These are phyloP conservation scores for Metallyticus violacea DNA, from an alignment of 2,888 invertebrate genomes.

Conservation along the genomic window DNA sequence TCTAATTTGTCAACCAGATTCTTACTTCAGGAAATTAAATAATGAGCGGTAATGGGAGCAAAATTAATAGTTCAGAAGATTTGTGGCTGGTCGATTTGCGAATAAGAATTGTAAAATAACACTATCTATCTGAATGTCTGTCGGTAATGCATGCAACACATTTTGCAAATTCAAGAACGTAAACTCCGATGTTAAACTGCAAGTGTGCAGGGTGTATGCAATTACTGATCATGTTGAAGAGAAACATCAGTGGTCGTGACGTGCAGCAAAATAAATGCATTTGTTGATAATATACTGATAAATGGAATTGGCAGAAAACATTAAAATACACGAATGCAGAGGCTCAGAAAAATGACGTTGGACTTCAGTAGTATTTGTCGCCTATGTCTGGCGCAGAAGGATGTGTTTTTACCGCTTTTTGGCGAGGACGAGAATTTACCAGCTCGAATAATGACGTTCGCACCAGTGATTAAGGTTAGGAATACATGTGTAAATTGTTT, in stretches of 20 bases:
- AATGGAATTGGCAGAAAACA: neutral
- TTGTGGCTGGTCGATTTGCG: too few species aligned
- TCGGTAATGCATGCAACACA: too few species aligned
- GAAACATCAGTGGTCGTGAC: neutral
- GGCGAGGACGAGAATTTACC: slow-evolving; percentile 12
- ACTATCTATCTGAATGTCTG: too few species aligned
- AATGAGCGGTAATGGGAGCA: too few species aligned
- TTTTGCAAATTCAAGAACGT: too few species aligned
- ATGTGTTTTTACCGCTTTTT: slow-evolving; percentile 15
- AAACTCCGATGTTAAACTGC: too few species aligned
- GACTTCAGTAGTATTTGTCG: slow-evolving; percentile 21
- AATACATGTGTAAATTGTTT: neutral
- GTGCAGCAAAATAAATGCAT: neutral
- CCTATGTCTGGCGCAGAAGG: slow-evolving; percentile 21
- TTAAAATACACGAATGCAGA: neutral
- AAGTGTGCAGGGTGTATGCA: too few species aligned
- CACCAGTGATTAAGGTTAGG: slow-evolving; percentile 20
- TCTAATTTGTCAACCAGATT: too few species aligned
- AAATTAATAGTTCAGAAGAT: too few species aligned
- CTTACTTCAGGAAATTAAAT: too few species aligned
- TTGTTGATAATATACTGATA: neutral
- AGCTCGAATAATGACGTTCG: slow-evolving; percentile 20
- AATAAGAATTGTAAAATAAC: too few species aligned
- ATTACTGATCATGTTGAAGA: neutral
- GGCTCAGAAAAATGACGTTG: slow-evolving; percentile 1